A percentile compares a stretch with the other conserved stretches of the same genome.
phyloP scores from a whole-genome alignment of 1,140 invertebrate genomes.

The Aphaenogaster ashmeadi region DNA sequence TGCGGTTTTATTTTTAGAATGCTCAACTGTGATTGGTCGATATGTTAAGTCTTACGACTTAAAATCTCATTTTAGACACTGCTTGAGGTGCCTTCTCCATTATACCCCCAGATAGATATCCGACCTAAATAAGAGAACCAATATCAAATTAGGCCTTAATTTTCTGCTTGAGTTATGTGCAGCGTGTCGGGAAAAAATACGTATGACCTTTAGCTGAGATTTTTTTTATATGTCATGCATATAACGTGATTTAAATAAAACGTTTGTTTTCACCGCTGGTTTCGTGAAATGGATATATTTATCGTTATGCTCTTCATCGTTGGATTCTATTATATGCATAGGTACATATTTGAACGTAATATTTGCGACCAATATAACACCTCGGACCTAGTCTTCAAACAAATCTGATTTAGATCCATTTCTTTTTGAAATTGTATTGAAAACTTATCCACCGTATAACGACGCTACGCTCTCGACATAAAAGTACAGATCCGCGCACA shows the following conservation, averaged over 20 bases:
- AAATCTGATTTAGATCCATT: conserved; percentile 37
- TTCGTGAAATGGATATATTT: not conserved
- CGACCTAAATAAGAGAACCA: too few relatives aligned
- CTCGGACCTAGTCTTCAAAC: not conserved
- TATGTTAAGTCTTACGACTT: too few relatives aligned
- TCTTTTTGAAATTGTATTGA: conserved; percentile 9
- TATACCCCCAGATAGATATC: too few relatives aligned
- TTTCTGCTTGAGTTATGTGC: not conserved
- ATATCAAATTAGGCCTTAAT: not conserved
- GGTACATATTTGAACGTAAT: not conserved
- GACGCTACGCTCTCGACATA: not conserved
- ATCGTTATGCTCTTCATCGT: not conserved
- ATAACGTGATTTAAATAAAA: not conserved
- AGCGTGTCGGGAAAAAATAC: not conserved
- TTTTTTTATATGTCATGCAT: not conserved
- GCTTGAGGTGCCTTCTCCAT: too few relatives aligned
- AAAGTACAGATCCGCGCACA: not conserved
- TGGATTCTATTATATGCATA: not conserved
- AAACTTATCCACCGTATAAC: not conserved
- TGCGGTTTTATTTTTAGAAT: too few relatives aligned
- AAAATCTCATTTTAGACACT: too few relatives aligned
- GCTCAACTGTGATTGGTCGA: too few relatives aligned
- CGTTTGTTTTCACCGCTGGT: not conserved
- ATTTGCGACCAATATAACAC: not conserved
- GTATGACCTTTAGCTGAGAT: not conserved